Evolutionary conservation across 2,888 invertebrate species (phyloP), one percentile per base, ranked within the genome.

Genomic region (Seladonia tumulorum): DNA sequence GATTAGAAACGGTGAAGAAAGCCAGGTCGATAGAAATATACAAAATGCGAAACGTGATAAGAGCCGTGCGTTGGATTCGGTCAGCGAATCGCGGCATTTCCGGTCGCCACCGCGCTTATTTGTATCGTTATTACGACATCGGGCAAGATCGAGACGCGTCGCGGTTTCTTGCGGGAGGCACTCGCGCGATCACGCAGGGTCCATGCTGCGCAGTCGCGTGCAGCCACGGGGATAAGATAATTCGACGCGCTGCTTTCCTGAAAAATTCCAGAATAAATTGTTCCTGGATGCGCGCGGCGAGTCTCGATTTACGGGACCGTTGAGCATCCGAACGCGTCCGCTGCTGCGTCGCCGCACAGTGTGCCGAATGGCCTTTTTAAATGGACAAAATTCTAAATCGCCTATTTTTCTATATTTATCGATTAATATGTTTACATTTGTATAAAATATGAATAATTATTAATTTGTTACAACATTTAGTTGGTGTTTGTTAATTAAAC

Each of bases 61-160:
- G 29, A 25, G 29, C 63, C 16, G n/a, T 63, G 66, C 35, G 63
- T 29, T 47, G 68, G 74, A 76, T 83, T 83, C 81, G 80, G 79
- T 79, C 75, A 72, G 74, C 86, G 86, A 84, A 76, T 83, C 76
- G 81, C 57, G 72, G 82, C 66, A 81, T 81, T 90, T 88, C 87
- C 87, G 88, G 79, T 29, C 81, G 66, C 10, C n/a, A 12, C 4
- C 57, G 68, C 68, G 78, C 81, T 77, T 88, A 75, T 82, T 78
- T 79, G 71, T 83, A 86, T 90, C 86, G 82, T 87, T 87, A 78
- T 90, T 89, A 87, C 87, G 87, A 87, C 85, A 88, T 88, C 83
- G 87, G 35, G 35, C 66, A 22, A 66, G 35, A 66, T 66, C 66
- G 66, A 72, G 86, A 83, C 75, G 75, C 68, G 79, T 75, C 75